Conservation (phyloP, 2,797 vertebrate species). For the Falco berigora region DNA sequence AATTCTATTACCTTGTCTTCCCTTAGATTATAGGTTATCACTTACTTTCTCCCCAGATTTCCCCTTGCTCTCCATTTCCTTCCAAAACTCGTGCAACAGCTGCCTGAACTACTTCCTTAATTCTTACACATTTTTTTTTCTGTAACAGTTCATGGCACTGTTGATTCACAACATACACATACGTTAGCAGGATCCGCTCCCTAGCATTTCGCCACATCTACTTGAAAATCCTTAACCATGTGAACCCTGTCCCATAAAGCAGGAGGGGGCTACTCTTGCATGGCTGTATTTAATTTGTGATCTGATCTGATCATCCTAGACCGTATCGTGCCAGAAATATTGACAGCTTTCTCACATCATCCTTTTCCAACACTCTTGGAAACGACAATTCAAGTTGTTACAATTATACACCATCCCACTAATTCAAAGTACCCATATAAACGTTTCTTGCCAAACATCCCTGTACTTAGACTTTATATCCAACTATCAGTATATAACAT, state of each 20-base stretch:
- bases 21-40: accelerated
- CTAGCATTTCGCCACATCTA: neutral
- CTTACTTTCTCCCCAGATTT: neutral
- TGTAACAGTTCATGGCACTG: neutral
- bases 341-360: neutral
- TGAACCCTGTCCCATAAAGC: neutral
- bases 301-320: neutral
- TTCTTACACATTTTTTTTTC: neutral
- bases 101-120: neutral
- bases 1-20: neutral
- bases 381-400: neutral
- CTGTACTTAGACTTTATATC: neutral
- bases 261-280: neutral
- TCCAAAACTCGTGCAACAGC: neutral
- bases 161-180: neutral
- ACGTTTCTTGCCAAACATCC: neutral
- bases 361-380: neutral
- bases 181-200: neutral
- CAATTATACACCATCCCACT: neutral
- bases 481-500: neutral
- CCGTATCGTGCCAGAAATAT: neutral
- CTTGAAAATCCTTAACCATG: neutral
- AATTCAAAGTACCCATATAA: neutral
- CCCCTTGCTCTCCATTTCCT: neutral
- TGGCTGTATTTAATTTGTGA: neutral